These are phyloP conservation scores for Rhogogaster chlorosoma DNA, from an alignment of 2,888 invertebrate species.

Conservation along the genomic window DNA sequence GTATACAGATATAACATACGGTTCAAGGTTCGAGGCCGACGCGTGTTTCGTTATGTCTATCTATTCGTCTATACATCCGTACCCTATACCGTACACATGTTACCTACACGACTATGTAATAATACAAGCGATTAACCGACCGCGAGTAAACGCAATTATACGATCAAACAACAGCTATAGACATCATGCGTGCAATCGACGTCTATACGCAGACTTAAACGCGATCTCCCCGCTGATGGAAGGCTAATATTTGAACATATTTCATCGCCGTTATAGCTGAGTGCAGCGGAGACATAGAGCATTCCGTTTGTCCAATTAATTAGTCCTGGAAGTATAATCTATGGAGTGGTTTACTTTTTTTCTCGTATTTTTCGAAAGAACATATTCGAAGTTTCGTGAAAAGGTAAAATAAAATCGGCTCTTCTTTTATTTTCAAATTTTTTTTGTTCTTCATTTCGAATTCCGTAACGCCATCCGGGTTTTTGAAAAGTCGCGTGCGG, in stretches of 20 bases:
- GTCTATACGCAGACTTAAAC: neutral
- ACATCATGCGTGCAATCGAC: neutral
- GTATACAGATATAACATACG: neutral
- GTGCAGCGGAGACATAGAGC: neutral
- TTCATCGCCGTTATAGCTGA: neutral
- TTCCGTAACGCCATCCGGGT: neutral
- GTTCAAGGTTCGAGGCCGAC: conserved; percentile 36
- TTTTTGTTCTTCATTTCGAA: neutral
- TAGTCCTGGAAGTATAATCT: neutral
- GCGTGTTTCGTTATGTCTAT: neutral
- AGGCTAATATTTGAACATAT: conserved; percentile 2
- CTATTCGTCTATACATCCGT: neutral
- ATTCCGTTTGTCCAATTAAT: neutral
- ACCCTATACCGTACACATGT: neutral
- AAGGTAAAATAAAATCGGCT: neutral
- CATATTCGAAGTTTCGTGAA: neutral
- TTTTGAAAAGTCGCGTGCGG: conserved; percentile 41
- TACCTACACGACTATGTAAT: neutral
- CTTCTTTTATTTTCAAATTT: neutral
- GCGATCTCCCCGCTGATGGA: neutral
- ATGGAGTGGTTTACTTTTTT: neutral
- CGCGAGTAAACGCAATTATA: conserved; percentile 26
- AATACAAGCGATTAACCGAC: neutral
- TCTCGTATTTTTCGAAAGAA: neutral
- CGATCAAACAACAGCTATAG: conserved; percentile 24